Evolutionary conservation across 2,888 invertebrate species (phyloP).

Genomic region (Pristionchus fissidentatus): DNA sequence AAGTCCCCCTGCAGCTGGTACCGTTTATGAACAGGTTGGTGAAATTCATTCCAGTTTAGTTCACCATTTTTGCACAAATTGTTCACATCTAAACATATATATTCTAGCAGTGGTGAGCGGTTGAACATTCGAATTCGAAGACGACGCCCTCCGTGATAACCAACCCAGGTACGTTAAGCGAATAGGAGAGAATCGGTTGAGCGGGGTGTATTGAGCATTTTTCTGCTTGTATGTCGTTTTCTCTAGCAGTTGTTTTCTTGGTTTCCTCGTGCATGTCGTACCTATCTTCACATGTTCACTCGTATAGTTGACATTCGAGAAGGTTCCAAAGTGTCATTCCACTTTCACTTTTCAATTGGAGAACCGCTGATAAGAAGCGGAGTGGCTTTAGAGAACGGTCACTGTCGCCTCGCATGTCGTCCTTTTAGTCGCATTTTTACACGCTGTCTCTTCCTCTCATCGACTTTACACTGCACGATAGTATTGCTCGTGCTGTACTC

Average conservation of each 20-base stretch:
- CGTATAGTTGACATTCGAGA: conserved; percentile 9
- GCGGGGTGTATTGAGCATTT: too few relatives aligned
- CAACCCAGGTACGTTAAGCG: not conserved
- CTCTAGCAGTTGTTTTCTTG: not conserved
- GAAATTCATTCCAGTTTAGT: not conserved
- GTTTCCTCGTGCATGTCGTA: not conserved
- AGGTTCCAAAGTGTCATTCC: conserved; percentile 37
- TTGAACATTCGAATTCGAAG: conserved; percentile 31
- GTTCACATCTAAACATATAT: not conserved
- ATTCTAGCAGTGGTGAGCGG: conserved; percentile 13
- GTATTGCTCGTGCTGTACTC: conserved; percentile 1
- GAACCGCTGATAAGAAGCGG: conserved; percentile 14
- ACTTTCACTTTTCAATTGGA: conserved; percentile 23
- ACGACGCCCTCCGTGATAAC: conserved; percentile 31
- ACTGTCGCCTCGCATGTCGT: too few relatives aligned
- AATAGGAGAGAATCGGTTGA: not conserved
- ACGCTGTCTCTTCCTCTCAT: conserved; percentile 7
- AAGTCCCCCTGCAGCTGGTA: conserved; percentile 14
- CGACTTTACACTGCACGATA: conserved; percentile 35
- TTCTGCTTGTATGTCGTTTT: not conserved
- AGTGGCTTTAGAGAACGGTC: conserved; percentile 23
- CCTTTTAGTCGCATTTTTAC: conserved; percentile 18
- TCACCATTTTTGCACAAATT: not conserved
- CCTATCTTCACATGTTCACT: not conserved
- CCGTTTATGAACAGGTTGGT: conserved; percentile 38